These are phyloP conservation scores for Agrotis segetum DNA, from an alignment of 2,888 invertebrate species.

Conservation along the genomic window DNA sequence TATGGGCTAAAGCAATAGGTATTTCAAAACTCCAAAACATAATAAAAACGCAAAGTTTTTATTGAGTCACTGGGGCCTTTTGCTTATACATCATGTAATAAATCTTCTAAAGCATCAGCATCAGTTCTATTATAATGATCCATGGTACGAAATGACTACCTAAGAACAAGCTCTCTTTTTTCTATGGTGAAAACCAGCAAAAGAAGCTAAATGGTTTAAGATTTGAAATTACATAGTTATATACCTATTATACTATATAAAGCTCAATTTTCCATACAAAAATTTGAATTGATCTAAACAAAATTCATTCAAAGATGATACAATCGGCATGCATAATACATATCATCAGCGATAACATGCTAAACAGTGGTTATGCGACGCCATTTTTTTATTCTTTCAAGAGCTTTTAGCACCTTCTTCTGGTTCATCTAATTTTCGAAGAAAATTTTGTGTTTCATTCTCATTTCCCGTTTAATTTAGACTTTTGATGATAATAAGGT, in stretches of 20 bases:
- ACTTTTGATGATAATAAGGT: constrained; percentile 32
- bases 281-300: constrained; percentile 45
- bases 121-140: too few relatives aligned
- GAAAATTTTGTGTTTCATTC: constrained; percentile 21
- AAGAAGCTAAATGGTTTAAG: not conserved
- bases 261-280: constrained; percentile 10
- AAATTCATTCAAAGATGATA: constrained; percentile 45
- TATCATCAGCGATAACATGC: constrained; percentile 47
- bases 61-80: not conserved
- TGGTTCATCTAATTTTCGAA: constrained; percentile 33
- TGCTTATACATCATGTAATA: too few relatives aligned
- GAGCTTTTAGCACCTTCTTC: constrained; percentile 13
- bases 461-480: constrained; percentile 10
- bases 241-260: too few relatives aligned
- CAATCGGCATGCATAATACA: constrained; percentile 58
- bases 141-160: too few relatives aligned
- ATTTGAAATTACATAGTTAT: too few relatives aligned
- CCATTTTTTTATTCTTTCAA: constrained; percentile 43
- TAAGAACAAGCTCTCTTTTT: too few relatives aligned
- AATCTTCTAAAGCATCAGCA: too few relatives aligned
- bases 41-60: not conserved
- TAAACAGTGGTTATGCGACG: constrained; percentile 32
- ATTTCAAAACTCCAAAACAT: too few relatives aligned
- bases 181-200: too few relatives aligned
- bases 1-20: too few relatives aligned